Conservation (phyloP, 2,113 vertebrate species). For the Prochilodus magdalenae region DNA sequence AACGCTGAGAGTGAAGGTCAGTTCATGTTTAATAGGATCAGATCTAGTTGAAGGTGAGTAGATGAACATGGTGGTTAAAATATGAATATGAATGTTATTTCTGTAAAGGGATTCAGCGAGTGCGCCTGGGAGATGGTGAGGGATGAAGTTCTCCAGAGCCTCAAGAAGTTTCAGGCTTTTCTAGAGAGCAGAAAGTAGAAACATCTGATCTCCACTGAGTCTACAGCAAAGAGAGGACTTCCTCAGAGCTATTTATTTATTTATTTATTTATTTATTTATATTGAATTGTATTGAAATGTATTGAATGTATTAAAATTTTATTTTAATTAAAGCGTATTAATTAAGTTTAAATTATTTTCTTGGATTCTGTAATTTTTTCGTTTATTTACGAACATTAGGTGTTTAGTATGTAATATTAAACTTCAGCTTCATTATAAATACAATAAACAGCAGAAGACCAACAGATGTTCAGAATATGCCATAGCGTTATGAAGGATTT, state of each 20-base stretch:
- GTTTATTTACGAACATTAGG: no score
- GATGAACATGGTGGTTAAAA: neutral
- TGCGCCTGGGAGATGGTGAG: slow-evolving; percentile 39
- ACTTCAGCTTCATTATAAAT: no score
- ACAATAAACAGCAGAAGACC: no score
- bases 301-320: no score
- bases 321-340: no score
- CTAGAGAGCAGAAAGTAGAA: neutral
- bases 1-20: slow-evolving; percentile 26
- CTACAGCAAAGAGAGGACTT: no score
- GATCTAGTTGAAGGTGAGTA: no score
- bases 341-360: no score
- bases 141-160: neutral
- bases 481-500: no score
- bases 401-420: no score
- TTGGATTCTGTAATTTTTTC: no score
- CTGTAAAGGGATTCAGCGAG: slow-evolving; percentile 18
- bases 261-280: neutral
- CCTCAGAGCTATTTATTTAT: neutral
- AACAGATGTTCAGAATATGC: no score
- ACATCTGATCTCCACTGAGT: neutral
- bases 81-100: neutral
- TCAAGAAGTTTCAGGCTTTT: neutral
- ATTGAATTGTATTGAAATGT: neutral
- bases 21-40: neutral